phyloP scores from a whole-genome alignment of 2,888 invertebrate genomes.

The Xanthorhoe designata region DNA sequence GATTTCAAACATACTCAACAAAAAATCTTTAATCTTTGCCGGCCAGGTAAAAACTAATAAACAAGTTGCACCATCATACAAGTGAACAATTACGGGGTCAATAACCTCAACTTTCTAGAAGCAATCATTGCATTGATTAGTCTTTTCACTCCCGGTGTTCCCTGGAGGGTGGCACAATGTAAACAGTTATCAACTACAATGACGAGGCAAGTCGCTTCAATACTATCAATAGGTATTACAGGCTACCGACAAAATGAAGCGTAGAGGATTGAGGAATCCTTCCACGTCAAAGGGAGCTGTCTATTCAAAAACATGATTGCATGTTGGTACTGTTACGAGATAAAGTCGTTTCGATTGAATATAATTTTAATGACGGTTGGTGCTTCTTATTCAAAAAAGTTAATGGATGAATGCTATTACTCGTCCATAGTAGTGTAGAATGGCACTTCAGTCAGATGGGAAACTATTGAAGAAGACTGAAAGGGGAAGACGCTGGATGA shows the following conservation, averaged over 20 bases:
- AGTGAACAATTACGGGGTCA: conserved; percentile 68
- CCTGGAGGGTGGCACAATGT: conserved; percentile 66
- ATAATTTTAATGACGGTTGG: neutral
- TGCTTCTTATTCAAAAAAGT: neutral
- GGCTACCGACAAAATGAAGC: conserved; percentile 76
- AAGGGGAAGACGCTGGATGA: too few relatives aligned
- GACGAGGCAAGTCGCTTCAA: conserved; percentile 73
- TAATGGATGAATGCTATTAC: too few relatives aligned
- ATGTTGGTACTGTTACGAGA: conserved; percentile 44
- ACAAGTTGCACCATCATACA: conserved; percentile 53
- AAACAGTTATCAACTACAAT: conserved; percentile 80
- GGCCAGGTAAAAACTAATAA: conserved; percentile 45
- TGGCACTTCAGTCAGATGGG: too few relatives aligned
- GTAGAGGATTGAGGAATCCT: conserved; percentile 69
- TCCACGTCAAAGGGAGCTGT: conserved; percentile 65
- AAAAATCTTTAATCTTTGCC: conserved; percentile 9
- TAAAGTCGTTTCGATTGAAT: conserved; percentile 16
- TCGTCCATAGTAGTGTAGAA: too few relatives aligned
- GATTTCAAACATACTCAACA: neutral
- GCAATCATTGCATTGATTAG: conserved; percentile 67
- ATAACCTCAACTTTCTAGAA: conserved; percentile 77
- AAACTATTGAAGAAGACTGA: too few relatives aligned
- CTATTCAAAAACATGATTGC: conserved; percentile 77
- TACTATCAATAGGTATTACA: conserved; percentile 44
- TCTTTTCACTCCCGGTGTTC: conserved; percentile 79